Evolutionary conservation across 2,797 vertebrate species (phyloP).

Genomic region (Megalops cyprinoides): DNA sequence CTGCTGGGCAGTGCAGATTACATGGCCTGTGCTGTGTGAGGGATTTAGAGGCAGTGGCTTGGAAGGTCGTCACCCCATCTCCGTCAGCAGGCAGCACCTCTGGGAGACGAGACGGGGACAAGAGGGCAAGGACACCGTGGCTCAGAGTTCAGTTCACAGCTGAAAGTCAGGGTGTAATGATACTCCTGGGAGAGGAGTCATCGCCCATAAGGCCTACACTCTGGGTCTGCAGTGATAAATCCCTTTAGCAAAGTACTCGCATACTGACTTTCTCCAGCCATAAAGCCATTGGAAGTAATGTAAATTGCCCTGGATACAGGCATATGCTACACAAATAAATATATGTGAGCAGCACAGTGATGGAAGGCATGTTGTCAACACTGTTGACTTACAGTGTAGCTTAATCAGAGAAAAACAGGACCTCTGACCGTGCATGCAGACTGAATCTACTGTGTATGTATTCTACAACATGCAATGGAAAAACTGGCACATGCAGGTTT

Average conservation of each 20-base stretch:
- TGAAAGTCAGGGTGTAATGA: constrained; percentile 35
- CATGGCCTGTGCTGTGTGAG: not conserved
- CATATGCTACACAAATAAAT: not conserved
- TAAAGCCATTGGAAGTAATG: not conserved
- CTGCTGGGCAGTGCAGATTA: not conserved
- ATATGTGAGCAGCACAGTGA: not conserved
- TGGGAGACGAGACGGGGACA: too few species aligned
- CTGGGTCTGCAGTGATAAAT: not conserved
- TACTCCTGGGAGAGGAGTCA: constrained; percentile 54
- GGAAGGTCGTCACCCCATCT: not conserved
- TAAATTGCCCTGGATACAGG: not conserved
- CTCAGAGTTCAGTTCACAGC: constrained; percentile 40
- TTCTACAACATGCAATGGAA: too few species aligned
- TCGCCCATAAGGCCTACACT: not conserved
- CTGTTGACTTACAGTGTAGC: too few species aligned
- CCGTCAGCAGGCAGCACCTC: not conserved
- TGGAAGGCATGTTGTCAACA: too few species aligned
- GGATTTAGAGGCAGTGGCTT: not conserved
- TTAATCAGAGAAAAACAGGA: too few species aligned
- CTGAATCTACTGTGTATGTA: too few species aligned
- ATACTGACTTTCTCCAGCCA: not conserved
- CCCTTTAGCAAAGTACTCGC: constrained; percentile 2
- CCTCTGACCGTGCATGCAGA: too few species aligned
- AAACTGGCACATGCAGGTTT: too few species aligned
- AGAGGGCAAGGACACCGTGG: too few species aligned